phyloP scores from a whole-genome alignment of 2,797 vertebrate species.

The Scarus forsteni region DNA sequence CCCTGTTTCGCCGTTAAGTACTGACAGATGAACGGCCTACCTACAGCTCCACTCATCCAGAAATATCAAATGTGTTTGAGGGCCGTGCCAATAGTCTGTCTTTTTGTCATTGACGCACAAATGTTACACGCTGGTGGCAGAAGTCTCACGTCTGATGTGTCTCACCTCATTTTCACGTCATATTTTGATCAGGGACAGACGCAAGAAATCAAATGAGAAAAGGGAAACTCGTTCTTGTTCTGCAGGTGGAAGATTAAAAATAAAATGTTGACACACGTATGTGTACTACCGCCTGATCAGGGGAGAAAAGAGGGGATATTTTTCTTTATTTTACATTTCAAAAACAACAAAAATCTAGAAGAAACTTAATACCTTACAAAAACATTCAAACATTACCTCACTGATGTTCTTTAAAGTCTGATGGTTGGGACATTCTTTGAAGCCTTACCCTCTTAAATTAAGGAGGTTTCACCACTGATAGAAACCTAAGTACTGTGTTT shows the following conservation, averaged over 20 bases:
- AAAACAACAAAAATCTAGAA: too few relatives aligned
- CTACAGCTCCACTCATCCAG: constrained; percentile 76
- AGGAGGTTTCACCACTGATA: too few relatives aligned
- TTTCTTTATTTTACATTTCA: too few relatives aligned
- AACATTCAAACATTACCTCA: too few relatives aligned
- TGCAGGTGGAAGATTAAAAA: neutral
- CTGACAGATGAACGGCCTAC: constrained; percentile 79
- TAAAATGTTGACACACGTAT: neutral
- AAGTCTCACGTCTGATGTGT: constrained; percentile 21
- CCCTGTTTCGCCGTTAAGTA: constrained; percentile 59
- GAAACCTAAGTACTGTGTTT: too few relatives aligned
- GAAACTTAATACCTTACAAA: too few relatives aligned
- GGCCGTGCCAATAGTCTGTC: constrained; percentile 74
- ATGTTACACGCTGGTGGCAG: constrained; percentile 34
- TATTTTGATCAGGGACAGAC: constrained; percentile 4
- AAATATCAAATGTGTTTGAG: constrained; percentile 74
- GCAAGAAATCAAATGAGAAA: too few relatives aligned
- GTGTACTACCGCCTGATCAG: too few relatives aligned
- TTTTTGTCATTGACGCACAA: constrained; percentile 79
- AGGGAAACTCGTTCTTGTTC: neutral
- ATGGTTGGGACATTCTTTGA: too few relatives aligned
- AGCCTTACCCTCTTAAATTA: too few relatives aligned
- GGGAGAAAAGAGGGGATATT: too few relatives aligned
- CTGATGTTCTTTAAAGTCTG: too few relatives aligned
- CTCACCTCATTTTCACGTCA: constrained; percentile 28